Evolutionary conservation across 2,113 vertebrate species (phyloP), one percentile per base, ranked within the genome.

Genomic region (Lepus timidus): DNA sequence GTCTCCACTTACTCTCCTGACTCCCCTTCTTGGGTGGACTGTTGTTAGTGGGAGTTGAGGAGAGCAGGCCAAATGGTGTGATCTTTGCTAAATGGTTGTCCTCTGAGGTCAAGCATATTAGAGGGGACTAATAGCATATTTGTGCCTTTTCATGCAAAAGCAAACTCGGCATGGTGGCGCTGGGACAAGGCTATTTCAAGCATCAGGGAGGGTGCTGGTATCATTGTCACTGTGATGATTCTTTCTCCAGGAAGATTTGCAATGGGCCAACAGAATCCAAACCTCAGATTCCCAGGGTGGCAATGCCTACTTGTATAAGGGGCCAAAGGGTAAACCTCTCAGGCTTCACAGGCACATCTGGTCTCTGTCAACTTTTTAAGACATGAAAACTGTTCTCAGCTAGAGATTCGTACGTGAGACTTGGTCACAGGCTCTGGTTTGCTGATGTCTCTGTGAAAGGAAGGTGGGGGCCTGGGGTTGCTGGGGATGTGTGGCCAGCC

Each of bases 401-500:
- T n/a, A 10, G n/a, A 36, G 29, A 33, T 51, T n/a, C 39, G 9
- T 51, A 31, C 7, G 25, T 75, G 23, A 25, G 55, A 27, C 70
- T n/a, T 55, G 36, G 16, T 10, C 44, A 5, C 0, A 1, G 22
- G 49, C 8, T 88, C 10, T 49, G n/a, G 55, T n/a, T 16, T 11
- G 7, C n/a, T 36, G 65, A 9, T 0, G 7, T 10, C 16, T 36
- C 11, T 4, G 1, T 9, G 17, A 51, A 44, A 25, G 51, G 5
- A 49, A n/a, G 9, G 9, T 17, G 22, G 36, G 51, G 9, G 1
- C 1, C 17, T 0, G 16, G 25, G 36, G 12, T 39, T 17, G 22
- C 0, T 17, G 12, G 19, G 17, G 22, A 1, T 4, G 1, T 8
- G 4, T 1, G 49, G 20, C 4, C 0, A 6, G 29, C 27, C 39